Base-by-base conservation (phyloP, 1,140 invertebrate genomes). In the Zaprionus vittiger region DNA sequence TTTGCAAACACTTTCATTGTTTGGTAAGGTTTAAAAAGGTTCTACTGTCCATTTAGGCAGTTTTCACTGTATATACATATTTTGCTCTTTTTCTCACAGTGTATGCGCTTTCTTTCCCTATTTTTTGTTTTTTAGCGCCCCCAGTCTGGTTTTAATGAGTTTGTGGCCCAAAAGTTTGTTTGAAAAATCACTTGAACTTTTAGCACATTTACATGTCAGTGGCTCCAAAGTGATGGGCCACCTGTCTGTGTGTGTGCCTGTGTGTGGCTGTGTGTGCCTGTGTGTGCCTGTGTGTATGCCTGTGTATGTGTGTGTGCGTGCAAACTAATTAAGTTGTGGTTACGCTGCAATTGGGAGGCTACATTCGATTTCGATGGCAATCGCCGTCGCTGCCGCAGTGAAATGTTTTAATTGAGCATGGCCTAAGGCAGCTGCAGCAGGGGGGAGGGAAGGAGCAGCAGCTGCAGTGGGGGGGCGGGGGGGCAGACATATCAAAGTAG, bases 141-240 rank as follows among this genome's bases (percentile, higher is more conserved):
- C 41, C 34, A 62, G 76, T 73, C 44, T 57, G 31, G 31, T 78
- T 78, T 72, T 74, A 74, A 57, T 67, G 56, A 77, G 59, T 77
- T 52, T 81, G 66, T 64, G 66, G 73, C 67, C 70, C 68, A 77
- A 57, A 80, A 78, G 64, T 81, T 80, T 76, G 60, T 75, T 55
- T 73, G 73, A 52, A 55, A 60, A 68, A 83, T 81, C 86, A 83
- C 71, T 79, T 89, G 81, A 90, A 89, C 85, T 90, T 90, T 90
- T 90, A 82, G 84, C 84, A 89, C 84, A 89, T 89, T 89, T 89
- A 89, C 84, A 89, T 89, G 84, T 89, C 84, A 89, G 85, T 89
- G 81, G 84, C 80, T 71, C 65, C 60, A 54, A 17, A 41, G 47
- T 83, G 80, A 89, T 89, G 81, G 70, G 85, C 82, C 86, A 90